Conservation (phyloP, 2,113 vertebrate species). For the Osmerus eperlanus region DNA sequence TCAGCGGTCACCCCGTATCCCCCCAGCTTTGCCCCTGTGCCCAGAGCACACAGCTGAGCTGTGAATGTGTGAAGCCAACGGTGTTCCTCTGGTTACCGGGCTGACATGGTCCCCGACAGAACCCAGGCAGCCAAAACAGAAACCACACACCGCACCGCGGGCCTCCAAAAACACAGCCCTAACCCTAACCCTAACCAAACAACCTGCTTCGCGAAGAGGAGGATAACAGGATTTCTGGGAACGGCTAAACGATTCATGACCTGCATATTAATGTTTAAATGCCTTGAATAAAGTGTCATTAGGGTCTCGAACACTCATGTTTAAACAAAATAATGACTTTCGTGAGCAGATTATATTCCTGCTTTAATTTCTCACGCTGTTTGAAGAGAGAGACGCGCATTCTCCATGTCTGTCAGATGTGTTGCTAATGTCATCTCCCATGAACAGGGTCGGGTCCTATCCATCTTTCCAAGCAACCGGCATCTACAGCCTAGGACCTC, state of each 20-base stretch:
- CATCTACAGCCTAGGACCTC: not conserved
- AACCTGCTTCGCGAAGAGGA: slow-evolving; percentile 9
- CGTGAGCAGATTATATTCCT: slow-evolving; percentile 42
- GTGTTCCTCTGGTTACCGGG: slow-evolving; percentile 74
- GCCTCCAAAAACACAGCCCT: slow-evolving; percentile 49
- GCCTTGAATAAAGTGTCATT: too few species aligned
- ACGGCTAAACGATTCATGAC: too few species aligned
- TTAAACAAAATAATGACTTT: slow-evolving; percentile 28
- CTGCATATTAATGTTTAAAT: too few species aligned
- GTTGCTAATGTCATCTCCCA: too few species aligned
- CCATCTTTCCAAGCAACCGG: not conserved
- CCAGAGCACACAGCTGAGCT: slow-evolving; percentile 68
- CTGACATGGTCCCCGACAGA: slow-evolving; percentile 67
- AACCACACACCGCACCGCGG: slow-evolving; percentile 66
- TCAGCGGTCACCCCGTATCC: slow-evolving; percentile 71
- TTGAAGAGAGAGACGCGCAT: too few species aligned
- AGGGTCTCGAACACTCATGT: not conserved
- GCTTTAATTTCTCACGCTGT: slow-evolving; percentile 5
- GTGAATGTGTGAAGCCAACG: slow-evolving; percentile 71
- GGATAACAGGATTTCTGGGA: not conserved
- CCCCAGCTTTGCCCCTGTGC: slow-evolving; percentile 63
- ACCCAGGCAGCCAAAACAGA: slow-evolving; percentile 69
- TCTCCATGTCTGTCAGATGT: too few species aligned
- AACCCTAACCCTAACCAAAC: slow-evolving; percentile 68
- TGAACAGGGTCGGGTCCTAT: not conserved